Percentiles rank a stretch among this genome's conserved stretches.
Conservation (phyloP, 2,113 vertebrate genomes). For the Piaya cayana region DNA sequence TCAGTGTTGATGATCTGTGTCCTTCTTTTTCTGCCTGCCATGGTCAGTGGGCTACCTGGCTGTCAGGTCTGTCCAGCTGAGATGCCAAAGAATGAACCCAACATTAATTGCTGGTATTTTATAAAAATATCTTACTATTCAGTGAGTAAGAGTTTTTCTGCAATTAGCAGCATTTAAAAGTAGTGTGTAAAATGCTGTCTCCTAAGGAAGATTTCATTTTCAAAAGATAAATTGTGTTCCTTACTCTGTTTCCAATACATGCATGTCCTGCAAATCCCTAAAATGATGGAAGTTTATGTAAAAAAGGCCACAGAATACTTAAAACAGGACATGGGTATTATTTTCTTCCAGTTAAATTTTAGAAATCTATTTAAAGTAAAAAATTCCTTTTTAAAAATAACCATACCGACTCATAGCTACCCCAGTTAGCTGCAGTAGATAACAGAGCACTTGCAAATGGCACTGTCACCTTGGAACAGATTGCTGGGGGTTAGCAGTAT, state of each 20-base stretch:
- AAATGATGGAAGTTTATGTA: background rate
- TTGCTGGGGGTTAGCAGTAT: background rate
- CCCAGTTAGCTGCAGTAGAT: background rate
- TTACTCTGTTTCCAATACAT: background rate
- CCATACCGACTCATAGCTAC: background rate
- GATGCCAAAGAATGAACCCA: background rate
- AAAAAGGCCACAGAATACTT: background rate
- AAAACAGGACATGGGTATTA: background rate
- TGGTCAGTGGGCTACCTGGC: background rate
- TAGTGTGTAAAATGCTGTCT: background rate
- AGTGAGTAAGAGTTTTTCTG: background rate
- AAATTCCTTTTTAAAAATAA: background rate
- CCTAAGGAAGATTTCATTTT: background rate
- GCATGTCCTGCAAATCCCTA: background rate
- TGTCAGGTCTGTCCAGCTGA: background rate
- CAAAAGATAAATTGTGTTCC: background rate
- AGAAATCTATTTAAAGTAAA: background rate
- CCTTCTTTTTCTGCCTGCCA: background rate
- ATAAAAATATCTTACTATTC: background rate
- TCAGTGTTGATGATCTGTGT: fast-evolving
- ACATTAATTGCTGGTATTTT: background rate
- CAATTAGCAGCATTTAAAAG: background rate
- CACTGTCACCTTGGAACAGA: background rate
- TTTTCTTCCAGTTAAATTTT: background rate
- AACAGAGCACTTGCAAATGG: background rate